These are phyloP conservation scores for Oriolus oriolus DNA, from an alignment of 2,113 vertebrate genomes.

Conservation along the genomic window DNA sequence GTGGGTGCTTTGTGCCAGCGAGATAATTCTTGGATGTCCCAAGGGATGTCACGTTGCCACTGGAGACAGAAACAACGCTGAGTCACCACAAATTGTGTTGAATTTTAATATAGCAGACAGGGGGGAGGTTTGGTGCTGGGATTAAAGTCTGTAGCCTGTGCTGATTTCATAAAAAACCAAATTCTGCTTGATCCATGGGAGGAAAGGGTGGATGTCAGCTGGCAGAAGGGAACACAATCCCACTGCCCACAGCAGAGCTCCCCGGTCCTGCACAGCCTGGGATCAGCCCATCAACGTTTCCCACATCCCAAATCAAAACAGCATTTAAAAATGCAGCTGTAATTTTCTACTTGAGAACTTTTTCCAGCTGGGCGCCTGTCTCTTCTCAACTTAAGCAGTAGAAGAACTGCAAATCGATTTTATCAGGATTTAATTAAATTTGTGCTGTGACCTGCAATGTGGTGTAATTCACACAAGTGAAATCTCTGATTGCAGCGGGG, in stretches of 20 bases:
- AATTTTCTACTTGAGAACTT: conserved; percentile 44
- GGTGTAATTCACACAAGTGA: not conserved
- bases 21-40: not conserved
- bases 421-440: conserved; percentile 48
- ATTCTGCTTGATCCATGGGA: not conserved
- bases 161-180: not conserved
- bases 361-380: not conserved
- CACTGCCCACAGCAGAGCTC: not conserved
- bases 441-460: conserved; percentile 7
- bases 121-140: not conserved
- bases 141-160: not conserved
- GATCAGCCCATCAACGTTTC: not conserved
- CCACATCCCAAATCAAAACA: not conserved
- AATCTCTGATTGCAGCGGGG: not conserved
- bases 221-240: not conserved
- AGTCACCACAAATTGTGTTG: not conserved
- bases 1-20: rapidly evolving
- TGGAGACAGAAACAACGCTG: not conserved
- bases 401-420: conserved; percentile 12
- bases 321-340: not conserved
- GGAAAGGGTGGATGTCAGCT: not conserved
- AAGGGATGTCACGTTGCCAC: not conserved
- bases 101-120: not conserved
- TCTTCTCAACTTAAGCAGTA: not conserved
- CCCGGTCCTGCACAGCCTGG: not conserved